Conservation (phyloP, 2,888 invertebrate genomes). For the Choreutis nemorana region DNA sequence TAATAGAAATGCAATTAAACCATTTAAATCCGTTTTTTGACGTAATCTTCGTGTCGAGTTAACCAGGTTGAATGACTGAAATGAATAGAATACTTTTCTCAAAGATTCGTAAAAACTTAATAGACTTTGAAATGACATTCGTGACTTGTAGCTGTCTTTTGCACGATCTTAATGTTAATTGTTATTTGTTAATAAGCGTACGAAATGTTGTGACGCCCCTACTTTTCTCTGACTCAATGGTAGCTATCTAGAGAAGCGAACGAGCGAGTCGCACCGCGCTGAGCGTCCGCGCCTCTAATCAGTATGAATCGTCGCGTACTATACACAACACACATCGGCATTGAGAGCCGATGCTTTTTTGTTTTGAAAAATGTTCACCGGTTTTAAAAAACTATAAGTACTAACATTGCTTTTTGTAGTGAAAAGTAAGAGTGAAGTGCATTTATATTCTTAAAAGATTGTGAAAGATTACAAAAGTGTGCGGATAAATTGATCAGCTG, state of each 20-base stretch:
- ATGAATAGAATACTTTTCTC: no score
- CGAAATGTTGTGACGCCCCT: constrained; percentile 41
- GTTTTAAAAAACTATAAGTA: no score
- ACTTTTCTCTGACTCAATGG: constrained; percentile 46
- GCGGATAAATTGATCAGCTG: no score
- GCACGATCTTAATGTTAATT: constrained; percentile 28
- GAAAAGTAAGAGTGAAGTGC: constrained; percentile 27
- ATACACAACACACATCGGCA: constrained; percentile 41
- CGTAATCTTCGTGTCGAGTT: no score
- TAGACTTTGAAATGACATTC: background rate
- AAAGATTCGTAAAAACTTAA: background rate
- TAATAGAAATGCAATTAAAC: no score
- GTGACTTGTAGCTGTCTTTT: constrained; percentile 12
- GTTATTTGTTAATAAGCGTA: constrained; percentile 42
- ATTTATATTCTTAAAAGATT: constrained; percentile 4
- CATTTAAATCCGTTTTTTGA: no score
- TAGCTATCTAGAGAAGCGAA: constrained; percentile 13
- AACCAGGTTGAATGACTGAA: no score
- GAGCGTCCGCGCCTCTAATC: constrained; percentile 22
- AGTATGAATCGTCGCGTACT: constrained; percentile 49
- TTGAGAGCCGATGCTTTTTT: constrained; percentile 11
- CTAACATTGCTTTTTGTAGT: constrained; percentile 39
- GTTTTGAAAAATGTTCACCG: constrained; percentile 12
- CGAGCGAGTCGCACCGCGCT: constrained; percentile 13
- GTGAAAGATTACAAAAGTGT: no score